These are phyloP conservation scores for Promerops cafer DNA, from an alignment of 2,113 vertebrate species.

Conservation along the genomic window DNA sequence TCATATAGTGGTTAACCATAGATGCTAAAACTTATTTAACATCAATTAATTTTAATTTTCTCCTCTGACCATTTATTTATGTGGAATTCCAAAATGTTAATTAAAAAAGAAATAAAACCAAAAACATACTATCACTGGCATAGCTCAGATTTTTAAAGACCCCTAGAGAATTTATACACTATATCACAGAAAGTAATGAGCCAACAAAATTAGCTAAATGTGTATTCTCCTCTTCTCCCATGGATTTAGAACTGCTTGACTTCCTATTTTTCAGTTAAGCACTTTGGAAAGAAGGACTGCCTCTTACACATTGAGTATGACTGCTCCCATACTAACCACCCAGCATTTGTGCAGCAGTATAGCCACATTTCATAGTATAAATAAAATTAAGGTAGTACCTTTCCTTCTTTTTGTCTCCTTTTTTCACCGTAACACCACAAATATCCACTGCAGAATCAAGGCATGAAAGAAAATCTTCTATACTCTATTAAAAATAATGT, in stretches of 20 bases:
- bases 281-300: not conserved
- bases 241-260: not conserved
- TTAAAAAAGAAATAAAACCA: not conserved
- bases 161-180: not conserved
- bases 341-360: not conserved
- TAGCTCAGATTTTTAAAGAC: not conserved
- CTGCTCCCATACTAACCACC: not conserved
- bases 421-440: constrained; percentile 92
- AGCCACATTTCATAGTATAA: not conserved
- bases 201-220: not conserved
- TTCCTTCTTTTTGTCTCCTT: constrained; percentile 93
- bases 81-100: not conserved
- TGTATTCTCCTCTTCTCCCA: not conserved
- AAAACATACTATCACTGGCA: not conserved
- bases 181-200: not conserved
- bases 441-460: constrained; percentile 84
- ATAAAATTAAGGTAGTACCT: constrained; percentile 78
- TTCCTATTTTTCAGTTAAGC: not conserved
- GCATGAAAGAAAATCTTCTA: constrained; percentile 87
- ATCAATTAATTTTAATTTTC: not conserved
- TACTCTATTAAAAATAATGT: constrained; percentile 65
- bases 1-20: not conserved
- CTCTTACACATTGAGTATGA: not conserved
- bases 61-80: not conserved
- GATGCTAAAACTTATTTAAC: not conserved